Evolutionary conservation across 1,140 invertebrate species (phyloP).

Genomic region (Zaprionus gabonicus): DNA sequence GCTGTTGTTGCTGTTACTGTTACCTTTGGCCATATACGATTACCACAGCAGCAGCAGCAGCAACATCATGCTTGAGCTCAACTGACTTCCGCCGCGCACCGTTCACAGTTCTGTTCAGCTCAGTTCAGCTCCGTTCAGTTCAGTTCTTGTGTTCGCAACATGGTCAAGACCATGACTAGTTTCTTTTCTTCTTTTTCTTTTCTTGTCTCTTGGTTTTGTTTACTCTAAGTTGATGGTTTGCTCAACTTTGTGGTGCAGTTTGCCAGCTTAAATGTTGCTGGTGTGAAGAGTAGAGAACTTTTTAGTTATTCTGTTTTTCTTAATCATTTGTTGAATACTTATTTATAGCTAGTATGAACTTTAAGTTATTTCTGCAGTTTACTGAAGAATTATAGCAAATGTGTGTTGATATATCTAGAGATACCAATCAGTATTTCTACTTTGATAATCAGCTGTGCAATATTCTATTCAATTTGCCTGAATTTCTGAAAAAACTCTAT

Average conservation of each 20-base stretch:
- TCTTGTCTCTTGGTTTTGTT: conserved; percentile 14
- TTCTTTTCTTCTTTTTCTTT: conserved; percentile 44
- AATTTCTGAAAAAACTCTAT: no score
- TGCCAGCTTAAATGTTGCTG: not conserved
- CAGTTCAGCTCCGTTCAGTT: conserved; percentile 26
- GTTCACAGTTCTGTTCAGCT: conserved; percentile 34
- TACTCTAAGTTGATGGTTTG: conserved; percentile 4
- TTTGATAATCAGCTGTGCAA: no score
- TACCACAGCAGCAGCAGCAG: not conserved
- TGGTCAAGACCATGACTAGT: conserved; percentile 57
- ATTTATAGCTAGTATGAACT: no score
- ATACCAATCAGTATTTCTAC: no score
- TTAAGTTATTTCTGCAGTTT: no score
- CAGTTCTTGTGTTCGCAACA: conserved; percentile 27
- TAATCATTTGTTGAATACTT: no score
- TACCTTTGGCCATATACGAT: conserved; percentile 58
- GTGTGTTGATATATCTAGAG: no score
- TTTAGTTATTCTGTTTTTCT: no score
- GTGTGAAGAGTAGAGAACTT: no score
- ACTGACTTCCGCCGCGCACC: conserved; percentile 59
- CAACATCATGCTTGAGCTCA: conserved; percentile 17
- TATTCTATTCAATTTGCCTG: no score
- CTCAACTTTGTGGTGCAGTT: not conserved
- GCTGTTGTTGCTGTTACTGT: conserved; percentile 33
- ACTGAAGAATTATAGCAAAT: no score